Evolutionary conservation across 2,797 vertebrate species (phyloP).

Genomic region (Capromys pilorides): DNA sequence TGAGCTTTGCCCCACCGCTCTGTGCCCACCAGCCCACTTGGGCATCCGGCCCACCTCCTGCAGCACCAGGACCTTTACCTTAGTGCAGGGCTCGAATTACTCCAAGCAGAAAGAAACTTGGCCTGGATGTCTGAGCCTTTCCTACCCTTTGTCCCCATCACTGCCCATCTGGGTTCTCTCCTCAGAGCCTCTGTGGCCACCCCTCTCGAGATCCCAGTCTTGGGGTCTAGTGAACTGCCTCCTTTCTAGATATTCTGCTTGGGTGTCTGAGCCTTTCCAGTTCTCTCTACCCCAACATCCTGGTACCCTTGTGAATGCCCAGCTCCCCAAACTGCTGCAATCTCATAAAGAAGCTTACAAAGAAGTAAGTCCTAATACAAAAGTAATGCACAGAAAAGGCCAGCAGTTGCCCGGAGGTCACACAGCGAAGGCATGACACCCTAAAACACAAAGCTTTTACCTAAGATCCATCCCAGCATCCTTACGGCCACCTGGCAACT

Average conservation of each 20-base stretch:
- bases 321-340: background rate
- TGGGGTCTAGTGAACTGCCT: too few relatives aligned
- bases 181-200: background rate
- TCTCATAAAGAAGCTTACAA: background rate
- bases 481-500: background rate
- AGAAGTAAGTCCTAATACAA: background rate
- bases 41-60: background rate
- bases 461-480: background rate
- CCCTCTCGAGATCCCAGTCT: background rate
- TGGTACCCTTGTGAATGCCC: background rate
- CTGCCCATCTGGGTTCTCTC: background rate
- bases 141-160: background rate
- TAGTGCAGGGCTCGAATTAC: background rate
- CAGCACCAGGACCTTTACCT: background rate
- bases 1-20: too few relatives aligned
- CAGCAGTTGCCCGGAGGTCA: background rate
- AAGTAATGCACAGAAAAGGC: slow-evolving; percentile 42
- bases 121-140: background rate
- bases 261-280: background rate
- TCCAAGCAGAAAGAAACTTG: background rate
- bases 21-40: background rate
- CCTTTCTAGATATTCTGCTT: background rate
- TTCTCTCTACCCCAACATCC: background rate
- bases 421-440: background rate
- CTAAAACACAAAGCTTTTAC: background rate